These are phyloP conservation scores for Zhuqinia jingwanae DNA, from an alignment of 2,888 invertebrate species.

Conservation along the genomic window DNA sequence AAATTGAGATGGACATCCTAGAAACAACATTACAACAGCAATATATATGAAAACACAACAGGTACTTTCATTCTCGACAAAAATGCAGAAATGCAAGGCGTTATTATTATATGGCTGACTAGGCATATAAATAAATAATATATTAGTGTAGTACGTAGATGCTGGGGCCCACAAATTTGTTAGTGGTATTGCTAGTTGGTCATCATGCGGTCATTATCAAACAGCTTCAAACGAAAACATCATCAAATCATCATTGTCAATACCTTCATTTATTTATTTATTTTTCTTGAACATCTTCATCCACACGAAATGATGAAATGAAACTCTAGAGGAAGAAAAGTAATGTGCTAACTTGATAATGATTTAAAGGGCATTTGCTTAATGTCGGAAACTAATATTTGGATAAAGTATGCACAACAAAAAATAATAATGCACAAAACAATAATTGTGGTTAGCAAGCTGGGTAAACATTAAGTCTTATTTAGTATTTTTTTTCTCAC, in stretches of 20 bases:
- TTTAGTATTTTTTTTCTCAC: constrained; percentile 6
- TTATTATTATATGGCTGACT: constrained; percentile 51
- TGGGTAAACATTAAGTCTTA: constrained; percentile 10
- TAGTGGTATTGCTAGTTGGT: constrained; percentile 38
- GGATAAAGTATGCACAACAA: constrained; percentile 12
- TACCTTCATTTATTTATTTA: constrained; percentile 36
- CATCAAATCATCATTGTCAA: neutral
- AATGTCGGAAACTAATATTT: neutral
- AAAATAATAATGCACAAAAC: too few relatives aligned
- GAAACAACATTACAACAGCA: neutral
- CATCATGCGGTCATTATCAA: constrained; percentile 48
- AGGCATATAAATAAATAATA: constrained; percentile 60
- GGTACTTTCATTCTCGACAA: constrained; percentile 22
- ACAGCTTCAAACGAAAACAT: constrained; percentile 48
- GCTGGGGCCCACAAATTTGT: neutral
- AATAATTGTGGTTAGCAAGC: constrained; percentile 6
- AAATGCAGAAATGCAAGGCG: neutral
- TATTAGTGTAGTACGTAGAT: constrained; percentile 35
- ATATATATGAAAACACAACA: neutral
- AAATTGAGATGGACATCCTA: constrained; percentile 16
- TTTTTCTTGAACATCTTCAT: constrained; percentile 62
- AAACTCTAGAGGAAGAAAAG: constrained; percentile 37
- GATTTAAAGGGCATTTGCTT: constrained; percentile 41
- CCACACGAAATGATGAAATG: constrained; percentile 23
- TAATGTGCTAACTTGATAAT: constrained; percentile 42